These are phyloP conservation scores for Nomada goodeniana DNA, from an alignment of 2,888 invertebrate genomes.

Conservation along the genomic window DNA sequence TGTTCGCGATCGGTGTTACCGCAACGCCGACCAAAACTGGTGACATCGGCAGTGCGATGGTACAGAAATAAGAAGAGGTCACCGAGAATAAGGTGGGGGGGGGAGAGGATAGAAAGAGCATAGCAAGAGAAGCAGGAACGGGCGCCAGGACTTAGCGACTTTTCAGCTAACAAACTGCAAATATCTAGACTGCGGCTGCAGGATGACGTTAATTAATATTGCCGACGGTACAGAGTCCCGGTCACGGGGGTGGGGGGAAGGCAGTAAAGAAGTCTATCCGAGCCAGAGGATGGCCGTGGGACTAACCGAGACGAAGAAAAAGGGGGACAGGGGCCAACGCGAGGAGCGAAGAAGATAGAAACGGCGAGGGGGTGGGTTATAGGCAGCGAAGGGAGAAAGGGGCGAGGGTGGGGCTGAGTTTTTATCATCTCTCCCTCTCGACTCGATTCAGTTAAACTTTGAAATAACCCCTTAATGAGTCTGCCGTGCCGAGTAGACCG, in stretches of 20 bases:
- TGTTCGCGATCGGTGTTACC: slow-evolving; percentile 9
- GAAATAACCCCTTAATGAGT: slow-evolving; percentile 82
- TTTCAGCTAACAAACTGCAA: slow-evolving; percentile 75
- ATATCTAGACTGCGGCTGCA: slow-evolving; percentile 73
- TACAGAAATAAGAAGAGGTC: slow-evolving; percentile 13
- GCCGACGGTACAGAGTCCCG: slow-evolving; percentile 69
- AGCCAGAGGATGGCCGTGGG: slow-evolving; percentile 41
- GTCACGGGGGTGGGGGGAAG: slow-evolving; percentile 22
- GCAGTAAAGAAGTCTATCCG: slow-evolving; percentile 64
- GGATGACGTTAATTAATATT: slow-evolving; percentile 80
- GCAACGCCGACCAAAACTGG: neutral
- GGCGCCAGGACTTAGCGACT: slow-evolving; percentile 69
- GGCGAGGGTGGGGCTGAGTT: slow-evolving; percentile 66
- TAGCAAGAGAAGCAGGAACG: slow-evolving; percentile 32
- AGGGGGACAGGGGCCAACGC: slow-evolving; percentile 17
- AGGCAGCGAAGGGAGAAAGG: slow-evolving; percentile 32
- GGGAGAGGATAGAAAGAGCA: neutral
- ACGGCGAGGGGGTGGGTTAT: slow-evolving; percentile 15
- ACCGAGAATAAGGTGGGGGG: slow-evolving; percentile 7
- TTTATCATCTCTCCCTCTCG: slow-evolving; percentile 74
- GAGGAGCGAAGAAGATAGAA: slow-evolving; percentile 7
- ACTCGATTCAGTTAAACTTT: slow-evolving; percentile 81
- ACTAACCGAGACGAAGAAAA: slow-evolving; percentile 24
- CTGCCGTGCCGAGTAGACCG: slow-evolving; percentile 76
- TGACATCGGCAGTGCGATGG: neutral